Evolutionary conservation across 2,113 vertebrate species (phyloP).

Genomic region (Noturus placidus): DNA sequence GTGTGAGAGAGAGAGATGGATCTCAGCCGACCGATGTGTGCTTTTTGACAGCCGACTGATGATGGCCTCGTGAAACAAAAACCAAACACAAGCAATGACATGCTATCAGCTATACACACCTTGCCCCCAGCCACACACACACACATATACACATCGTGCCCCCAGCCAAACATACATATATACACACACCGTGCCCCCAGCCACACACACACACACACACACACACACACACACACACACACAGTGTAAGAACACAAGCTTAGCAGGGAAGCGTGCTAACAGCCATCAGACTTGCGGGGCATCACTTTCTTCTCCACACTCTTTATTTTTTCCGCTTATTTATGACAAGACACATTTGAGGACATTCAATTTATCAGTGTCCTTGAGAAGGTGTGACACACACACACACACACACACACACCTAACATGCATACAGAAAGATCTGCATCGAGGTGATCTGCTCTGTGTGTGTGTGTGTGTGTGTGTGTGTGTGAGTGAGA

Average conservation of each 20-base stretch:
- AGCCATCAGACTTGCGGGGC: conserved; percentile 41
- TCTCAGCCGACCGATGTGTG: background rate
- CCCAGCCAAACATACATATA: conserved; percentile 37
- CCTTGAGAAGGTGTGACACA: conserved; percentile 41
- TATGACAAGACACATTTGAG: conserved; percentile 29
- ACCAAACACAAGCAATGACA: conserved; percentile 44
- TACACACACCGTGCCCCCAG: background rate
- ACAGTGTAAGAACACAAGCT: conserved; percentile 21
- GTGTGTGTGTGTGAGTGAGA: conserved; percentile 11
- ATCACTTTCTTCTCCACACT: conserved; percentile 30
- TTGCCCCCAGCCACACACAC: conserved; percentile 40
- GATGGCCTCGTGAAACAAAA: conserved; percentile 35
- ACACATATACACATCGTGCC: conserved; percentile 18
- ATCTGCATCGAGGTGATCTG: background rate
- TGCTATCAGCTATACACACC: conserved; percentile 39
- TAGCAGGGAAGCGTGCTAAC: conserved; percentile 35
- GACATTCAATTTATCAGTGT: conserved; percentile 48
- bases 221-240: conserved; percentile 30
- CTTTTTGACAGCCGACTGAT: conserved; percentile 25
- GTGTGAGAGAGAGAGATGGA: background rate
- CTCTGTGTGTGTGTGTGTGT: conserved; percentile 12
- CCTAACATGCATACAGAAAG: background rate
- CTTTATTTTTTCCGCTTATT: conserved; percentile 8
- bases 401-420: background rate
- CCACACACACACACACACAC: conserved; percentile 37